A percentile compares a stretch with the other conserved stretches of the same genome.
Conservation (phyloP, 2,113 vertebrate species). For the Trematomus loennbergii region DNA sequence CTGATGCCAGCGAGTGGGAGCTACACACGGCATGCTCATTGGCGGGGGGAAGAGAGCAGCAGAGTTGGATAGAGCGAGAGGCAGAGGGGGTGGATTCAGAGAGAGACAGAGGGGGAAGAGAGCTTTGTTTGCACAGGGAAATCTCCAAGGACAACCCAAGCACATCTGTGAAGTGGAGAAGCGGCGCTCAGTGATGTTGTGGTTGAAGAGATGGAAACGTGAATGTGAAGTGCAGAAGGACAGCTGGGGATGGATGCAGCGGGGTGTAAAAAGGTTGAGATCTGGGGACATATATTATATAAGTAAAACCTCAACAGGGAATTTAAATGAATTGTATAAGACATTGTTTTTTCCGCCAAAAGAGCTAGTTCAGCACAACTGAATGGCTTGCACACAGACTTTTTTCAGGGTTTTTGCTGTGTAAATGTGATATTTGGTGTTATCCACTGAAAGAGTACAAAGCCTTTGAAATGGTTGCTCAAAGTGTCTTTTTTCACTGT, state of each 20-base stretch:
- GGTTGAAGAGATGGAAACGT: conserved; percentile 15
- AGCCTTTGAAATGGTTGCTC: neutral
- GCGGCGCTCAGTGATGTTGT: conserved; percentile 18
- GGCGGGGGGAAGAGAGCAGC: conserved; percentile 55
- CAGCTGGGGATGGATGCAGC: neutral
- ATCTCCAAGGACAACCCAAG: conserved; percentile 69
- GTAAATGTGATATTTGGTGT: too few relatives aligned
- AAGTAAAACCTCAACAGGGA: neutral
- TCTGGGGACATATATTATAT: neutral
- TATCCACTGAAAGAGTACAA: neutral
- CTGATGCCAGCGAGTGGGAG: conserved; percentile 79
- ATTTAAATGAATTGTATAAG: neutral
- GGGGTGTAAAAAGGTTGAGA: neutral
- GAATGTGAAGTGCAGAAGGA: neutral
- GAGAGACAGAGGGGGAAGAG: conserved; percentile 26
- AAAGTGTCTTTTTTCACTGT: too few relatives aligned
- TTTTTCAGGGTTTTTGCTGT: too few relatives aligned
- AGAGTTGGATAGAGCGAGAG: conserved; percentile 52
- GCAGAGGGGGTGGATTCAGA: conserved; percentile 51
- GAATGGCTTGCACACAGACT: too few relatives aligned
- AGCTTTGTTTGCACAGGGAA: conserved; percentile 66
- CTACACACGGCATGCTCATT: conserved; percentile 73
- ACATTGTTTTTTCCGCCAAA: neutral
- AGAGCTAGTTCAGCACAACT: neutral
- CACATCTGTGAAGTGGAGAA: conserved; percentile 59